Evolutionary conservation across 2,797 vertebrate species (phyloP).

Genomic region (Semaprochilodus insignis): DNA sequence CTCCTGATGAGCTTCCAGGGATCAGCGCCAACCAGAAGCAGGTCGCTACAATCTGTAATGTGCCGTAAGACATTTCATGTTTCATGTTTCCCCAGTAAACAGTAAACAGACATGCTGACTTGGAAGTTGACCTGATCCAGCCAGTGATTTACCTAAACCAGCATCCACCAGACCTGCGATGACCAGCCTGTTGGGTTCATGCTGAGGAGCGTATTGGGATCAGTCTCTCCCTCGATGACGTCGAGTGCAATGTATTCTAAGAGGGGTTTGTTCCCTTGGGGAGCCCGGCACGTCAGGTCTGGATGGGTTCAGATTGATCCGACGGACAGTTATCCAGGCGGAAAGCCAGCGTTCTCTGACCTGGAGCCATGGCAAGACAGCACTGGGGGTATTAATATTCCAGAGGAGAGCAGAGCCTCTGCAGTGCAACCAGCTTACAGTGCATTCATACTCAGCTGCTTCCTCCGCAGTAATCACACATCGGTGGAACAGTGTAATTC

Average conservation of each 20-base stretch:
- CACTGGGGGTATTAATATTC: conserved; percentile 51
- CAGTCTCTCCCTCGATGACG: background rate
- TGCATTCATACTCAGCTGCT: conserved; percentile 29
- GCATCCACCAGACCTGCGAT: background rate
- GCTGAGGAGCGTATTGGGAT: background rate
- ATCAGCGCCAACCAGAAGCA: no score
- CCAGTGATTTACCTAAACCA: no score
- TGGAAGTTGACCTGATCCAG: no score
- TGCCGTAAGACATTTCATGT: no score
- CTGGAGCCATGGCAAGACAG: conserved; percentile 54
- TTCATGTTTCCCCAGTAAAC: no score
- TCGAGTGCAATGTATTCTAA: conserved; percentile 11
- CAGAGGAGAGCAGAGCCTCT: conserved; percentile 1
- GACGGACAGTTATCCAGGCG: conserved; percentile 60
- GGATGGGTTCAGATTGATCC: conserved; percentile 64
- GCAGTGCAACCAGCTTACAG: conserved; percentile 20
- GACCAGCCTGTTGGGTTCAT: no score
- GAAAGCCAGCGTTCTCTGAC: conserved; percentile 58
- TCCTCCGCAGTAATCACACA: background rate
- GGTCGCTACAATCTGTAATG: no score
- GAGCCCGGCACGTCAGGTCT: conserved; percentile 63
- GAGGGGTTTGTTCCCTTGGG: conserved; percentile 43
- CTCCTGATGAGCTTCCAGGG: no score
- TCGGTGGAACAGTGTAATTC: no score
- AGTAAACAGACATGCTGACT: no score